Conservation (phyloP, 2,113 vertebrate genomes). For the Ptilonorhynchus violaceus region DNA sequence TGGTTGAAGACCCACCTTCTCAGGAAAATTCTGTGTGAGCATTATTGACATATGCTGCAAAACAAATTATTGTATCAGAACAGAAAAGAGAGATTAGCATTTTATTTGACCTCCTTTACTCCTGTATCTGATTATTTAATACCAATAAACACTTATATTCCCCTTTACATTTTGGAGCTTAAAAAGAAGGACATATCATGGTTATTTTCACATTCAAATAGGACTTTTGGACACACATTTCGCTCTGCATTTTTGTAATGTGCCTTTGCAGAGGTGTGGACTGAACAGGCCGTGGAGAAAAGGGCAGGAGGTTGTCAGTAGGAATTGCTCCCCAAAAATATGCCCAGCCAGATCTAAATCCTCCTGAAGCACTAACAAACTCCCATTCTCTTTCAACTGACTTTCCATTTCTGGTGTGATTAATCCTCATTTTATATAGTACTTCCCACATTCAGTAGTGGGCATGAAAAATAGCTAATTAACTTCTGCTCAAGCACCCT, state of each 20-base stretch:
- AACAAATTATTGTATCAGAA: not conserved
- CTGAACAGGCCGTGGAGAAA: not conserved
- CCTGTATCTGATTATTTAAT: not conserved
- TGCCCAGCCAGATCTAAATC: not conserved
- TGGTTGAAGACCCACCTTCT: rapidly evolving
- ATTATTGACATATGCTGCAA: not conserved
- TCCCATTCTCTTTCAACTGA: not conserved
- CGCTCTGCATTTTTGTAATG: not conserved
- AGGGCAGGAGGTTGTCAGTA: not conserved
- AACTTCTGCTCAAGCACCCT: not conserved
- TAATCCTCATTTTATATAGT: not conserved
- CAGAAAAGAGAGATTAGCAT: not conserved
- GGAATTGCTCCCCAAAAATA: not conserved
- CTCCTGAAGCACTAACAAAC: not conserved
- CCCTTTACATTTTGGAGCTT: not conserved
- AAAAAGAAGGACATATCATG: not conserved
- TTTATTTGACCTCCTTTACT: not conserved
- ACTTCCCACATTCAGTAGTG: not conserved
- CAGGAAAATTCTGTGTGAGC: not conserved
- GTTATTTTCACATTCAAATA: not conserved
- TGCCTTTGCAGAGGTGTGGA: not conserved
- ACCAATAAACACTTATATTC: not conserved
- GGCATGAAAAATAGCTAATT: not conserved
- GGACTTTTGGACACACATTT: not conserved
- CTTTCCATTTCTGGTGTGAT: not conserved